These are phyloP conservation scores for Syngnathus acus DNA, from an alignment of 2,797 vertebrate genomes.

Conservation along the genomic window DNA sequence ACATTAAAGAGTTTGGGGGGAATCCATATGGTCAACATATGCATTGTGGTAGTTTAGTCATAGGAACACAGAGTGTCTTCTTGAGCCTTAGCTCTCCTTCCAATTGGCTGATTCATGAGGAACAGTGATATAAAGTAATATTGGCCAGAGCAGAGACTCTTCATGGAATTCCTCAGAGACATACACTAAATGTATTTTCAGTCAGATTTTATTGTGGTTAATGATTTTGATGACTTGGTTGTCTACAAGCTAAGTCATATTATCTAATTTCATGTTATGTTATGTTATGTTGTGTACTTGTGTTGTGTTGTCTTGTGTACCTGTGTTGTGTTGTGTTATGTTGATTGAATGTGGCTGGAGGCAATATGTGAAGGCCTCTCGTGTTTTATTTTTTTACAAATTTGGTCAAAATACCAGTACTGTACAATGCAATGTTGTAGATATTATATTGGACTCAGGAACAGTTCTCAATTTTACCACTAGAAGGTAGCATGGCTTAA, in stretches of 20 bases:
- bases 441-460: neutral
- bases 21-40: constrained; percentile 1
- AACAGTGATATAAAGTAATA: neutral
- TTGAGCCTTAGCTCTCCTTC: neutral
- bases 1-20: neutral
- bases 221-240: neutral
- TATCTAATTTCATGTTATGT: no score
- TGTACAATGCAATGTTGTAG: neutral
- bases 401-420: neutral
- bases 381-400: no score
- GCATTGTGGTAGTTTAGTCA: neutral
- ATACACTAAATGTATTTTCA: neutral
- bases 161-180: neutral
- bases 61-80: neutral
- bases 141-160: neutral
- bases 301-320: neutral
- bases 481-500: constrained; percentile 41
- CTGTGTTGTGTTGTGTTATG: neutral
- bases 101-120: neutral
- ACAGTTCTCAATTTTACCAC: constrained; percentile 18
- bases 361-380: neutral
- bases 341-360: neutral
- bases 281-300: neutral
- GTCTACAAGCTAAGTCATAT: no score
- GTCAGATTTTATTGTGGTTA: neutral